A percentile compares a stretch with the other conserved stretches of the same genome.
phyloP scores from a whole-genome alignment of 2,888 invertebrate species.

The Sphaerophoria taeniata region DNA sequence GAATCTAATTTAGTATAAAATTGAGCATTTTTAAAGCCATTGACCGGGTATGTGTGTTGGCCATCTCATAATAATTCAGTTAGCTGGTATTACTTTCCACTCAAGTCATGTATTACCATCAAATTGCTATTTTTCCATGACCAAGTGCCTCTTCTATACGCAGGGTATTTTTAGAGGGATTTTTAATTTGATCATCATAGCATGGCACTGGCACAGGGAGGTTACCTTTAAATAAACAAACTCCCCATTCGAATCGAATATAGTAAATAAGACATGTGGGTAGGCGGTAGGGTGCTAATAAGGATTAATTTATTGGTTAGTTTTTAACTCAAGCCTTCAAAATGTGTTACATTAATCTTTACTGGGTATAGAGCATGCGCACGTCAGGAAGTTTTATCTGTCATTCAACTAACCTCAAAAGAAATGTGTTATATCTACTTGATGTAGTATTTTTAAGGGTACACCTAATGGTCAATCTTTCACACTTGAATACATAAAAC shows the following conservation, averaged over 20 bases:
- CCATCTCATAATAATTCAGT: conserved; percentile 42
- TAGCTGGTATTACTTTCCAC: conserved; percentile 25
- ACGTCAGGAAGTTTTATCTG: conserved; percentile 62
- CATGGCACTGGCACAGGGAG: conserved; percentile 42
- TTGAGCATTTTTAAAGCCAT: conserved; percentile 34
- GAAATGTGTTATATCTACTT: conserved; percentile 8
- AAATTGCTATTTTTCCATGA: conserved; percentile 50
- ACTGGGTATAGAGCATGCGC: conserved; percentile 66
- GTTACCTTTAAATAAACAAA: conserved; percentile 1
- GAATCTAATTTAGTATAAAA: conserved; percentile 19
- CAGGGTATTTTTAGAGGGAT: conserved; percentile 4
- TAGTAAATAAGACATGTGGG: no score
- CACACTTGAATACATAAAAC: no score
- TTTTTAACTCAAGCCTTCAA: conserved; percentile 64
- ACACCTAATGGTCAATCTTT: no score
- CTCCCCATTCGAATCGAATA: background rate
- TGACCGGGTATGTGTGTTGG: conserved; percentile 21
- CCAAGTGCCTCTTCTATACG: conserved; percentile 35
- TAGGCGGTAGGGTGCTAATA: background rate
- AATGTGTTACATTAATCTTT: conserved; percentile 69
- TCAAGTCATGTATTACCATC: conserved; percentile 47
- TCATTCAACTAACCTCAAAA: conserved; percentile 55
- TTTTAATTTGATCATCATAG: conserved; percentile 12
- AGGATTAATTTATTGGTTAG: conserved; percentile 45
- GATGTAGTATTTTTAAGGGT: no score